These are phyloP conservation scores for Drosophila kanekoi DNA, from an alignment of 2,888 invertebrate species.

Conservation along the genomic window DNA sequence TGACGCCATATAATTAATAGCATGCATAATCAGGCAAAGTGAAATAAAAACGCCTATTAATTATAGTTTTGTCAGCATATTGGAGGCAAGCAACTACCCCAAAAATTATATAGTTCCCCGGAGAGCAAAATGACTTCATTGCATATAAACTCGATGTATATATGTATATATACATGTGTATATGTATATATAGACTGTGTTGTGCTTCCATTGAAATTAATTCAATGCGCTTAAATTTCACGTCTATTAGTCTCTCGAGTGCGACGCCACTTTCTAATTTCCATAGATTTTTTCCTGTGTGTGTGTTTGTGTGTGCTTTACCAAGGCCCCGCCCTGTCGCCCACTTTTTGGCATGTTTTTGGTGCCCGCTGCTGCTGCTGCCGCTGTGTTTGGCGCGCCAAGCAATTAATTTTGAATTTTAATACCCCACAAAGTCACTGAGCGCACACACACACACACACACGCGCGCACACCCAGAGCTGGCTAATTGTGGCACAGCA, in stretches of 20 bases:
- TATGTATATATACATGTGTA: constrained; percentile 1
- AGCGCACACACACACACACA: constrained; percentile 21
- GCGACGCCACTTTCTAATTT: constrained; percentile 70
- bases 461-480: constrained; percentile 14
- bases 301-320: constrained; percentile 1
- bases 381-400: constrained; percentile 54
- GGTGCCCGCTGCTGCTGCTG: constrained; percentile 25
- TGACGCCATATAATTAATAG: constrained; percentile 66
- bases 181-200: constrained; percentile 8
- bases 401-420: constrained; percentile 80
- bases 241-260: constrained; percentile 78
- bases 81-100: background rate
- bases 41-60: constrained; percentile 73
- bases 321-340: background rate
- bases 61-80: constrained; percentile 68
- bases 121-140: constrained; percentile 67
- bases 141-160: constrained; percentile 5
- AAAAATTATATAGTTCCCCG: constrained; percentile 10
- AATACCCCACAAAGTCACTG: constrained; percentile 74
- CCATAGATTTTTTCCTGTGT: constrained; percentile 46
- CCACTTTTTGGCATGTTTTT: constrained; percentile 24
- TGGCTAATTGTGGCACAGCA: constrained; percentile 54
- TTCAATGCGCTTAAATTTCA: constrained; percentile 81
- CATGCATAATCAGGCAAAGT: constrained; percentile 61
- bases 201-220: constrained; percentile 59